Conservation (phyloP, 2,797 vertebrate species). For the Bradypus variegatus region DNA sequence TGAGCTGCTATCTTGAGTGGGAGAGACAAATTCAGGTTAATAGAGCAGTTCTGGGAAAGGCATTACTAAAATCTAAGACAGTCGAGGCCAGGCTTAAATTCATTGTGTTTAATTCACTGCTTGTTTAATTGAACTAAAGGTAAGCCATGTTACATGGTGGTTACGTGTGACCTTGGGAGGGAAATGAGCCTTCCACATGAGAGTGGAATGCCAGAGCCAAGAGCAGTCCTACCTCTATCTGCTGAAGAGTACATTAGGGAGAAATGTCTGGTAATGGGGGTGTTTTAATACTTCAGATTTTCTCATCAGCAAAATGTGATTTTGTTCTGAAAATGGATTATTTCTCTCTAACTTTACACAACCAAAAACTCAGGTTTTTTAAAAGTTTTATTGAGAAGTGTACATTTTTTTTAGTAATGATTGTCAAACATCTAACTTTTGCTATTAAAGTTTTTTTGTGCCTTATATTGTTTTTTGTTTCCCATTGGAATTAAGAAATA, state of each 20-base stretch:
- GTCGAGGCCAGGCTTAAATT: neutral
- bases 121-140: neutral
- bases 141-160: neutral
- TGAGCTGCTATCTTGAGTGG: neutral
- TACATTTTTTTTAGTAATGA: conserved; percentile 27
- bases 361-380: neutral
- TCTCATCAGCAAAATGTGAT: neutral
- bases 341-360: neutral
- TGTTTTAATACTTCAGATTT: neutral
- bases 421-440: conserved; percentile 2
- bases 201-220: neutral
- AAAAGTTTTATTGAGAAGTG: neutral
- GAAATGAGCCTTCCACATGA: neutral
- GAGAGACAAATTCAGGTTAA: neutral
- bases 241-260: neutral
- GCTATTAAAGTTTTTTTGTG: neutral
- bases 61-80: neutral
- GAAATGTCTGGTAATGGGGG: neutral
- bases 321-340: conserved; percentile 2
- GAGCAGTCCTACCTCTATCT: neutral
- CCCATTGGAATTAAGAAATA: neutral
- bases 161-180: neutral
- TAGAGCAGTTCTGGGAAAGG: neutral
- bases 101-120: neutral
- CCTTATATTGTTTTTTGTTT: conserved; percentile 12